phyloP scores from a whole-genome alignment of 2,797 vertebrate genomes.

The Poecile montanus region DNA sequence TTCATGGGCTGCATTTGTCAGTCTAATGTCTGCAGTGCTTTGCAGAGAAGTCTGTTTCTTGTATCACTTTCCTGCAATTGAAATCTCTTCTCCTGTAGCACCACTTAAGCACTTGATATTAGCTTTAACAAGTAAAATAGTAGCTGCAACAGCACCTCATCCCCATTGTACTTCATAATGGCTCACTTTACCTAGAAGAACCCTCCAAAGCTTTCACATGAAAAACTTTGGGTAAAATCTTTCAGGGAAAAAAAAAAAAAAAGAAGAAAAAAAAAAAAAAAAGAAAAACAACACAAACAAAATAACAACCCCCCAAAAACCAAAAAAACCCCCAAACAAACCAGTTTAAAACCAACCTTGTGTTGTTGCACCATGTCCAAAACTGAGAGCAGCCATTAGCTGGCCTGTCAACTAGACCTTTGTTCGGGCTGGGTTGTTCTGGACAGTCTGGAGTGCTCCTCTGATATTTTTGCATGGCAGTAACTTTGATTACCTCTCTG shows the following conservation, averaged over 20 bases:
- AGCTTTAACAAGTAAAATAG: background rate
- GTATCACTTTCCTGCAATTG: constrained; percentile 7
- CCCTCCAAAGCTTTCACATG: constrained; percentile 12
- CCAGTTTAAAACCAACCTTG: constrained; percentile 32
- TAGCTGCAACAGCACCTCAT: constrained; percentile 27
- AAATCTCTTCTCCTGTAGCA: constrained; percentile 2
- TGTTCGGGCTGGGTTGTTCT: background rate
- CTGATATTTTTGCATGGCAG: background rate
- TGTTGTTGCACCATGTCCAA: constrained; percentile 16
- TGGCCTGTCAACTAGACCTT: background rate
- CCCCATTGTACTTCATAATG: constrained; percentile 16
- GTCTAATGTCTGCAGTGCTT: background rate
- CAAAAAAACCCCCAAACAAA: too few relatives aligned
- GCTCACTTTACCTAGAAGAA: constrained; percentile 17
- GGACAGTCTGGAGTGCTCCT: background rate
- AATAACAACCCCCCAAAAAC: too few relatives aligned
- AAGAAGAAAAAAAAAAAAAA: background rate
- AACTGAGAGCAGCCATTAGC: constrained; percentile 33
- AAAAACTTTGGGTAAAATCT: constrained; percentile 22
- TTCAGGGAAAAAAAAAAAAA: too few relatives aligned
- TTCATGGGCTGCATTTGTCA: constrained; percentile 49
- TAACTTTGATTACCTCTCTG: background rate
- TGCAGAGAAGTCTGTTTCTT: background rate
- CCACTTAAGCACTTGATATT: background rate
- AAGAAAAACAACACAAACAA: background rate